These are phyloP conservation scores for Anolis carolinensis DNA, from an alignment of 2,113 vertebrate species.

Conservation along the genomic window DNA sequence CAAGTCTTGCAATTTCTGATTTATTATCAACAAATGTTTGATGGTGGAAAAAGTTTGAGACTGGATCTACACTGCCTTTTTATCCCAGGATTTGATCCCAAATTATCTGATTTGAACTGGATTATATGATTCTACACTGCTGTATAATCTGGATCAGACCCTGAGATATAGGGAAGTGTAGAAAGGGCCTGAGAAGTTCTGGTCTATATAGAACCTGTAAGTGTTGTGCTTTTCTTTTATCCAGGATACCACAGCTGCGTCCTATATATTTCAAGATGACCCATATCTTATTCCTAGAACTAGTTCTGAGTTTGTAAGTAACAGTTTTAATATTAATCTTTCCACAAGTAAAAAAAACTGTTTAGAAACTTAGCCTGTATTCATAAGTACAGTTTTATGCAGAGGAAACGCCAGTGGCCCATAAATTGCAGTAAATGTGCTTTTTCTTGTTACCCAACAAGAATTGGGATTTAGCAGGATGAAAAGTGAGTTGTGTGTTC, in stretches of 20 bases:
- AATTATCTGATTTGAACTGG: no score
- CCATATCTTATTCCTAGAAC: constrained; percentile 85
- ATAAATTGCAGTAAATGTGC: background rate
- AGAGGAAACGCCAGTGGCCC: background rate
- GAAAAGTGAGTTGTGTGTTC: background rate
- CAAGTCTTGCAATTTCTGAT: no score
- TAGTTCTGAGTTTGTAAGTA: constrained; percentile 80
- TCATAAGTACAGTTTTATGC: background rate
- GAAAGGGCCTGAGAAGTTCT: no score
- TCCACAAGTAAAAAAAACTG: background rate
- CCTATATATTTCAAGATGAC: constrained; percentile 91
- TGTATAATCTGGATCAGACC: no score
- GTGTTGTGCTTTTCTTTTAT: background rate
- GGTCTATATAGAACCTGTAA: no score
- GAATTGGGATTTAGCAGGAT: background rate
- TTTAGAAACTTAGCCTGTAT: background rate
- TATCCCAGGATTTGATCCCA: no score
- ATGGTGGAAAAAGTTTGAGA: no score
- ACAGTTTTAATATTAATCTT: background rate
- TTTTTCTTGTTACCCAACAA: background rate
- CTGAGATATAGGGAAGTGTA: no score
- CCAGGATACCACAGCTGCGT: constrained; percentile 87
- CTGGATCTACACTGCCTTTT: no score
- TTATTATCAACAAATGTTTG: no score
- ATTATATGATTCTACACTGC: no score